phyloP scores from a whole-genome alignment of 2,797 vertebrate genomes.

The Trichosurus vulpecula region DNA sequence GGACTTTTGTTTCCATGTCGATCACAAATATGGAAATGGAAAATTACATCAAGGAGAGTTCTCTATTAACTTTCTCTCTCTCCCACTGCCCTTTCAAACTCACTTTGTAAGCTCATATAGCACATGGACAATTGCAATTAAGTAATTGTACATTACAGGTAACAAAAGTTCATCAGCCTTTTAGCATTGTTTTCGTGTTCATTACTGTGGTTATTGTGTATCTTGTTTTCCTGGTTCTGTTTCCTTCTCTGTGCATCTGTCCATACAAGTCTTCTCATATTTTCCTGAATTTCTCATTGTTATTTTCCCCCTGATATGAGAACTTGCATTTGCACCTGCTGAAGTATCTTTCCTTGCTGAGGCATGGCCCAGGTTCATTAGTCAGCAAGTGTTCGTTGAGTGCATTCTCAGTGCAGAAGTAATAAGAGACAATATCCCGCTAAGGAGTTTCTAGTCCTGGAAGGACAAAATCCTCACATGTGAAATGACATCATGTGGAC shows the following conservation, averaged over 20 bases:
- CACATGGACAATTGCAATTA: neutral
- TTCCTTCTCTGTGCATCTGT: neutral
- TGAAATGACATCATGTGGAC: neutral
- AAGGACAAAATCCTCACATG: neutral
- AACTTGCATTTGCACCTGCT: neutral
- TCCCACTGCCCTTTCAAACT: neutral
- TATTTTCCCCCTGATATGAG: neutral
- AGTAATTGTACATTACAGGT: neutral
- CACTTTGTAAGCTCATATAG: neutral
- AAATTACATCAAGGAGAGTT: neutral
- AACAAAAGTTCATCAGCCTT: neutral
- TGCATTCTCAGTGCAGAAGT: neutral
- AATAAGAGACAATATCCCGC: too few species aligned
- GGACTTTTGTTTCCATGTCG: neutral
- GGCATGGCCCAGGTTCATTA: neutral
- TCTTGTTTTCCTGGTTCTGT: neutral
- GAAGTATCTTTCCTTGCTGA: neutral
- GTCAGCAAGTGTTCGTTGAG: neutral
- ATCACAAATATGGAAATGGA: neutral
- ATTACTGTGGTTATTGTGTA: neutral
- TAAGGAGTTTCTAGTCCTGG: neutral
- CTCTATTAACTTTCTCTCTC: neutral
- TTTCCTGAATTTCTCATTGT: neutral
- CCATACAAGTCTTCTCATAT: neutral
- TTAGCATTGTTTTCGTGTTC: neutral